Base-by-base conservation (phyloP, 2,888 invertebrate species). In the Ferrisia virgata region DNA sequence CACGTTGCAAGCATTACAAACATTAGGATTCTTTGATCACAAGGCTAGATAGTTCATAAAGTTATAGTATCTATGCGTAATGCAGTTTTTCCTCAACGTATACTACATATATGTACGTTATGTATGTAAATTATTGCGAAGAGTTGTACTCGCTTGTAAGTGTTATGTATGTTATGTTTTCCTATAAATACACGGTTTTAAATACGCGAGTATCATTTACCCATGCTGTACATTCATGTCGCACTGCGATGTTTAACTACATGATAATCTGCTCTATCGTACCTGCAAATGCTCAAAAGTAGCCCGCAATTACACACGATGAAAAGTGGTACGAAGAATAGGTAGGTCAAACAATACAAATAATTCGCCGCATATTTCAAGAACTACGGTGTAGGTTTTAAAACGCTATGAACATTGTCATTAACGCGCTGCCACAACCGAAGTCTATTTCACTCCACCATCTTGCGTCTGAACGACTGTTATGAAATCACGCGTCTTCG, bases 1-100 rank as follows among this genome's bases (percentile, higher is more conserved):
- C 87, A 93, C 93, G 2, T 92, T 93, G 83, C 90, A 91, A 83
- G 93, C 94, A 40, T 90, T 96, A 85, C 91, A 91, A 86, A 91
- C 90, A 72, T 91, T 96, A 69, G 94, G 93, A 78, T 96, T 95
- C 89, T 92, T 93, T 87, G 83, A 83, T 28, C 22, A 64, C 22
- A 76, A 76, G 36, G 36, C 18, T 36, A 76, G 72, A 76, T 76
- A 76, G 72, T 36, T 76, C 18, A 18, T 76, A 18, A 76, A 1
- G 36, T 6, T 76, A 18, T 76, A 9, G 9, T 76, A 69, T 31
- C 0, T 28, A 76, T 36, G 9, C 36, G 72, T 64, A 64, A 36
- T 6, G 8, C 18, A 40, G 40, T 58, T 40, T 25, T 58, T 22
- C 58, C 58, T 22, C 9, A 22, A 28, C 64, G 0, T 28, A 11